These are phyloP conservation scores for Pollimyrus isidori DNA, from an alignment of 2,113 vertebrate species.

Conservation along the genomic window DNA sequence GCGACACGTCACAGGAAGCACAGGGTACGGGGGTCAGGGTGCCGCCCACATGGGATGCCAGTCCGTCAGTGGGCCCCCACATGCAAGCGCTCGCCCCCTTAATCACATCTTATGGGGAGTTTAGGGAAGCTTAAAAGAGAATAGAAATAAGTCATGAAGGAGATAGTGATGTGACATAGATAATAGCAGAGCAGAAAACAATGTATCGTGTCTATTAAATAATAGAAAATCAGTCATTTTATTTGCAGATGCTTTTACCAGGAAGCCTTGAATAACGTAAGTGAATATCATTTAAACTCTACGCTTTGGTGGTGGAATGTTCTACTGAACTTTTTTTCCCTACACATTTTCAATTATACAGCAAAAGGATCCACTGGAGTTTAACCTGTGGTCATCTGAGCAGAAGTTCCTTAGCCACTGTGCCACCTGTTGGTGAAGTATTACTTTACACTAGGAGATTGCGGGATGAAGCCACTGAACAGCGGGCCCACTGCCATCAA, in stretches of 20 bases:
- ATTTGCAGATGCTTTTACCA: background rate
- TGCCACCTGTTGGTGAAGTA: background rate
- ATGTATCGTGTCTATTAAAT: background rate
- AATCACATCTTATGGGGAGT: background rate
- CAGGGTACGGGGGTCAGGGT: background rate
- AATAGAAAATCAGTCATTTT: background rate
- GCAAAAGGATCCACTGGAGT: background rate
- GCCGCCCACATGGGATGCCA: background rate
- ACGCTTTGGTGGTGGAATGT: background rate
- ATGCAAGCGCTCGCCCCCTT: background rate
- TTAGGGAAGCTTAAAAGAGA: background rate
- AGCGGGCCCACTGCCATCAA: background rate
- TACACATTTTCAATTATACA: background rate
- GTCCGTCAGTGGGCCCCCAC: background rate
- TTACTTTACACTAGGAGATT: background rate
- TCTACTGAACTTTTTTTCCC: background rate
- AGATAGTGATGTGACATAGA: background rate
- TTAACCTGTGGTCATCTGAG: background rate
- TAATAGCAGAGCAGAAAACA: background rate
- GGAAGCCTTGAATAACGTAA: background rate
- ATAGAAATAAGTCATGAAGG: background rate
- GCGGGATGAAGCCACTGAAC: background rate
- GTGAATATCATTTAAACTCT: background rate
- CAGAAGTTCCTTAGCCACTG: background rate
- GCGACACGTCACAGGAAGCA: background rate